Base-by-base conservation (phyloP, 1,140 invertebrate species). In the Drosophila asahinai region DNA sequence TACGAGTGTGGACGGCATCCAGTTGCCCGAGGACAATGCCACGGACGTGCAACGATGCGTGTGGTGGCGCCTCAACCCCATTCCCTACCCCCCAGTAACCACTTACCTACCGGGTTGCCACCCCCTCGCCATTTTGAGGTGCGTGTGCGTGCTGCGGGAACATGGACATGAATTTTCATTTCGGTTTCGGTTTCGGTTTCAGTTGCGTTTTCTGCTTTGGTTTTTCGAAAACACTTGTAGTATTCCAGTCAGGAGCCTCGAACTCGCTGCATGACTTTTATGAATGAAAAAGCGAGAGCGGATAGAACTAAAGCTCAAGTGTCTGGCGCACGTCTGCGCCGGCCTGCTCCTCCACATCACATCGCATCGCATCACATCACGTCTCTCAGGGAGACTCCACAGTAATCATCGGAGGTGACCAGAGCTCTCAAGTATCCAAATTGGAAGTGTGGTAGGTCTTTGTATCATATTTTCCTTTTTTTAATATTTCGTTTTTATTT, bases 91-190 rank as follows among this genome's bases (percentile, higher is more conserved):
- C 7, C 19, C 15, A n/a, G n/a, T 3, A 40, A 38, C 19, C 55
- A 42, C 54, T 38, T 43, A 43, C 40, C 25, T 19, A n/a, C 19
- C 27, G 47, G 54, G 33, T 45, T 33, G 42, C 61, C 52, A 55
- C 45, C 51, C 54, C 67, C 67, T 78, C 51, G 59, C 70, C 75
- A 80, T 68, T 83, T 77, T 86, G 76, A 80, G 81, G 70, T 81
- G 81, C 73, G 81, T 87, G 84, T 80, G 83, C 83, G 83, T 87
- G 84, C 77, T 89, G 84, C 84, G 81, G 86, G 75, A 82, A 72
- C 70, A 66, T 80, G 63, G 76, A 80, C 80, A 87, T 80, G 67
- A 83, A 80, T 78, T 78, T 81, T 86, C 61, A 71, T 77, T 82
- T 86, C 70, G 57, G 78, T 78, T 81, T 81, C 70, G 22, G 82